Conservation (phyloP, 2,888 invertebrate species). For the Pristionchus exspectatus region DNA sequence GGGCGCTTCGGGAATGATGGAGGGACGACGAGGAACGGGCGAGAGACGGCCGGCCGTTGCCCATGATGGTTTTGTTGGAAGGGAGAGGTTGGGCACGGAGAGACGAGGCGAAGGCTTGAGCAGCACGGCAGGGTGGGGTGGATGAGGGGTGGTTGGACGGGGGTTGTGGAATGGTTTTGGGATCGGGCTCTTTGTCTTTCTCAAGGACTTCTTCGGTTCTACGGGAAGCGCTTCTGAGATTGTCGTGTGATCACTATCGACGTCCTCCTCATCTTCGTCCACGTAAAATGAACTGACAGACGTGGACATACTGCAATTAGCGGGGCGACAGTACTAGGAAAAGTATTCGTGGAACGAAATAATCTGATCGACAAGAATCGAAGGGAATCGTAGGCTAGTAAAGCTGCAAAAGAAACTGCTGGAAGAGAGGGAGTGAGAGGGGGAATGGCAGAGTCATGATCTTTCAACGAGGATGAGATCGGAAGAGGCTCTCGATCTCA, state of each 20-base stretch:
- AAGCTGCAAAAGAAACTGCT: not conserved
- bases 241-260: slow-evolving; percentile 42
- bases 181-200: not conserved
- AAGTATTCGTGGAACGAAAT: not conserved
- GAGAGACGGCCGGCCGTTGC: slow-evolving; percentile 5
- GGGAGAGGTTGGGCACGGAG: not conserved
- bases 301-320: slow-evolving; percentile 5
- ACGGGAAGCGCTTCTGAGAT: slow-evolving; percentile 23
- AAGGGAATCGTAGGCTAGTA: not conserved
- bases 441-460: slow-evolving; percentile 33
- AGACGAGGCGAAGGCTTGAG: not conserved
- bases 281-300: not conserved
- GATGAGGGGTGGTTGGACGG: not conserved
- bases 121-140: not conserved
- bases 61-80: not conserved
- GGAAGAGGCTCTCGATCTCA: slow-evolving; percentile 15
- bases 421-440: too few species aligned
- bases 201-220: not conserved
- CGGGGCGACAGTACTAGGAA: not conserved
- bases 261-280: not conserved
- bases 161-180: not conserved
- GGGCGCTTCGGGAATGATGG: not conserved
- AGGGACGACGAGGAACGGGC: not conserved
- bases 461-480: slow-evolving; percentile 21
- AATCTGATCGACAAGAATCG: not conserved